A percentile compares a stretch with the other conserved stretches of the same genome.
Conservation (phyloP, 2,113 vertebrate genomes). For the Zootoca vivipara region DNA sequence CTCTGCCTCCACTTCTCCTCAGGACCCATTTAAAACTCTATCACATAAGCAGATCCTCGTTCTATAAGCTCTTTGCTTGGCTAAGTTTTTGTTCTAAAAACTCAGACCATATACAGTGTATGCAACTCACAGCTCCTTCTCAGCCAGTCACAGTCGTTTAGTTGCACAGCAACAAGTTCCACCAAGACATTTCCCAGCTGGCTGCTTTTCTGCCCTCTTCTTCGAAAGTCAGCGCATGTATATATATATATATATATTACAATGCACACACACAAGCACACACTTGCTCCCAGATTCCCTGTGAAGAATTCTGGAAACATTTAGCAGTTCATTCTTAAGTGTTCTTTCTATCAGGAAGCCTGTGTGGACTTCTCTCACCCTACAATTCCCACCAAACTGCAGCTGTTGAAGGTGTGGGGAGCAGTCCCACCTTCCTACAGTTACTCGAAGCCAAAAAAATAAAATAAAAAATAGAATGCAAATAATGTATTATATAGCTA, state of each 20-base stretch:
- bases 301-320: neutral
- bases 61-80: neutral
- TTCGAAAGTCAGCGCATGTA: constrained; percentile 7
- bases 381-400: constrained; percentile 2
- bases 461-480: constrained; percentile 11
- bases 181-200: constrained; percentile 7
- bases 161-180: neutral
- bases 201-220: constrained; percentile 10
- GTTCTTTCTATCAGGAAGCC: neutral
- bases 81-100: constrained; percentile 14
- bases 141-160: constrained; percentile 9
- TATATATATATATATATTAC: neutral
- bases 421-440: neutral
- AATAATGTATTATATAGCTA: constrained; percentile 32
- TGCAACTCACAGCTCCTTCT: neutral
- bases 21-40: neutral
- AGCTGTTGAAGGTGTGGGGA: constrained; percentile 9
- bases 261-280: neutral
- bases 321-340: constrained; percentile 2
- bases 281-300: neutral
- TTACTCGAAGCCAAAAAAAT: constrained; percentile 8
- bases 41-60: neutral
- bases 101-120: constrained; percentile 12
- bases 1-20: neutral
- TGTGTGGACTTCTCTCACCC: neutral